These are phyloP conservation scores for Bryconaethiops microstoma DNA, from an alignment of 2,797 vertebrate genomes.

Conservation along the genomic window DNA sequence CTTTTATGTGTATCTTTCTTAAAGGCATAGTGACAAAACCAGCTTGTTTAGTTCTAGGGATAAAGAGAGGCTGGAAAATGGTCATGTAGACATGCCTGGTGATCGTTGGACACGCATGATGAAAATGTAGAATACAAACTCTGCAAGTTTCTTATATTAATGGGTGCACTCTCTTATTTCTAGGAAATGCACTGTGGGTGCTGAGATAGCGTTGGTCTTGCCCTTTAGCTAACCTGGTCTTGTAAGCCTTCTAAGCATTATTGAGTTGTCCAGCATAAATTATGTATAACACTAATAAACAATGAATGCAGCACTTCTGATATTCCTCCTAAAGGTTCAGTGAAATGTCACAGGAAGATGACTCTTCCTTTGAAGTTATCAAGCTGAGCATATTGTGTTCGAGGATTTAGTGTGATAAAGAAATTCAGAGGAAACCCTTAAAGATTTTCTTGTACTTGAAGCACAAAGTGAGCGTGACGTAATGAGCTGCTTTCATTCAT, in stretches of 20 bases:
- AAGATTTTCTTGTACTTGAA: conserved; percentile 12
- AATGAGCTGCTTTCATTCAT: neutral
- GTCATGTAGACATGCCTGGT: too few relatives aligned
- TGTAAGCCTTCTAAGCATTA: neutral
- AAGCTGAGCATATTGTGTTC: conserved; percentile 15
- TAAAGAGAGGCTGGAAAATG: too few relatives aligned
- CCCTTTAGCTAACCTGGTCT: neutral
- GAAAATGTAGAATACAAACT: neutral
- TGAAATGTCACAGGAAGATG: neutral
- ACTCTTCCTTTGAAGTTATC: conserved; percentile 18
- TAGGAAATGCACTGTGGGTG: neutral
- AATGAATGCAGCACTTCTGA: neutral
- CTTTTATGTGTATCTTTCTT: neutral
- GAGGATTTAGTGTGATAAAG: neutral
- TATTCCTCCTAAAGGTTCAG: neutral
- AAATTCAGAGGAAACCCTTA: conserved; percentile 7
- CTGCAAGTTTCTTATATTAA: neutral
- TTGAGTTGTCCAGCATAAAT: neutral
- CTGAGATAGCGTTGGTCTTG: neutral
- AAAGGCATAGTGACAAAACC: neutral
- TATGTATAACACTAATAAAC: neutral
- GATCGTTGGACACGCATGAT: neutral
- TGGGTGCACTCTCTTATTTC: neutral
- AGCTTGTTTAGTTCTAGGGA: too few relatives aligned
- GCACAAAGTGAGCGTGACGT: conserved; percentile 4